Evolutionary conservation across 2,113 vertebrate genomes (phyloP).

Genomic region (Todiramphus chloris): DNA sequence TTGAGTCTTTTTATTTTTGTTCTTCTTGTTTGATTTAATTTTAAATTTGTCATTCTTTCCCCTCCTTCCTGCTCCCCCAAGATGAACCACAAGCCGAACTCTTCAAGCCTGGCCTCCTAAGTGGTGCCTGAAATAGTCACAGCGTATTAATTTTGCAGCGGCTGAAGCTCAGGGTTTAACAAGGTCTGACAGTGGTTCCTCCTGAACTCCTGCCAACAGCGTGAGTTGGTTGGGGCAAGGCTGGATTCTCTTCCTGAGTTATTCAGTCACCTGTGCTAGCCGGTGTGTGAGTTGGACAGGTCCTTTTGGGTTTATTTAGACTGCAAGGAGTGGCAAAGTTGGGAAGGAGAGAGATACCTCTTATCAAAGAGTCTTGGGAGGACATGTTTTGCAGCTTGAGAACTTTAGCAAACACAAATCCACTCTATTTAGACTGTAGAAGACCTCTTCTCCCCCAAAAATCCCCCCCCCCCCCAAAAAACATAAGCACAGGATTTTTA

Average conservation of each 20-base stretch:
- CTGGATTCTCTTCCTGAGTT: neutral
- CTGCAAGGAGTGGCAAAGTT: neutral
- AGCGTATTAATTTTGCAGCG: neutral
- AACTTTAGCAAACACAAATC: neutral
- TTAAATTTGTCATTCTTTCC: neutral
- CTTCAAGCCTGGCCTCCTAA: neutral
- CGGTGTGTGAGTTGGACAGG: accelerated
- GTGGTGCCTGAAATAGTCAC: neutral
- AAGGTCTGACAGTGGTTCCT: neutral
- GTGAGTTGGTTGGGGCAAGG: neutral
- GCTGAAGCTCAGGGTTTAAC: neutral
- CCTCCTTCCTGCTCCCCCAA: neutral
- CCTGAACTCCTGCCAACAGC: neutral
- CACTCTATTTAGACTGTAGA: neutral
- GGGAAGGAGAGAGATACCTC: neutral
- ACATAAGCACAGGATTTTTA: neutral
- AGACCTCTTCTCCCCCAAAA: neutral
- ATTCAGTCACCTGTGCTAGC: neutral
- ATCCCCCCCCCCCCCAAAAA: too few species aligned
- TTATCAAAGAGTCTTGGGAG: neutral
- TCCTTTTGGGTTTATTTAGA: neutral
- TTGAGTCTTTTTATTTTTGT: neutral
- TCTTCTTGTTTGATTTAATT: constrained; percentile 11
- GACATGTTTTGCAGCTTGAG: neutral
- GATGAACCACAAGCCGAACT: neutral